Evolutionary conservation across 1,140 invertebrate genomes (phyloP), one percentile per base, ranked within the genome.

Genomic region (Drosophila parvula): DNA sequence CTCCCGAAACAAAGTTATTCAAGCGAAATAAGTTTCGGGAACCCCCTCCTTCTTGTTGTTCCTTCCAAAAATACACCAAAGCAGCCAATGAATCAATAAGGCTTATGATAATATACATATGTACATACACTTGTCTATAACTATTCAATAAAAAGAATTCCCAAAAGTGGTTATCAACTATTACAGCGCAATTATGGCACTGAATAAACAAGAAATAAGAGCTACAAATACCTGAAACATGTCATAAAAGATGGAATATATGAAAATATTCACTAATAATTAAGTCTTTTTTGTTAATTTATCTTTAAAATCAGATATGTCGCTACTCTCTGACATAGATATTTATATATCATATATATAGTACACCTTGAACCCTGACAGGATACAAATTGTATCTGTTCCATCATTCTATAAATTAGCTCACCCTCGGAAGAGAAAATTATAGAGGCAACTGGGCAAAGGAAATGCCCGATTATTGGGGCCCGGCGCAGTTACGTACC

Each of bases 401-500:
- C 27, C 30, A 51, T 50, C 65, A 47, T 51, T 50, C 30, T 16
- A 18, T 43, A 65, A 22, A 18, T 43, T 10, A 10, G 16, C 3
- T 22, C 34, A 11, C 7, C 32, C 16, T 32, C 5, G 9, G n/a
- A 28, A n/a, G 8, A 36, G 27, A 57, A 55, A 76, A 77, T 59
- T 28, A 76, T 67, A 53, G 47, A 76, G 38, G 73, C 47, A 14
- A 34, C 41, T 57, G 30, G 36, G 32, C 22, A 45, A 58, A 61
- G 58, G 36, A 74, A 75, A 58, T 28, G 18, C 51, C 55, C 47
- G 36, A 76, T 69, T 56, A 61, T 58, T 56, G 73, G 43, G 56
- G 50, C 56, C 71, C 30, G 40, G 43, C 57, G 51, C 48, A 36
- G 67, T 83, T 84, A 80, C 63, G 76, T 74, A 86, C 58, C 56